Percentiles rank a stretch among this genome's conserved stretches.
These are phyloP conservation scores for Misgurnus mizolepis DNA, from an alignment of 2,113 vertebrate genomes.

Conservation along the genomic window DNA sequence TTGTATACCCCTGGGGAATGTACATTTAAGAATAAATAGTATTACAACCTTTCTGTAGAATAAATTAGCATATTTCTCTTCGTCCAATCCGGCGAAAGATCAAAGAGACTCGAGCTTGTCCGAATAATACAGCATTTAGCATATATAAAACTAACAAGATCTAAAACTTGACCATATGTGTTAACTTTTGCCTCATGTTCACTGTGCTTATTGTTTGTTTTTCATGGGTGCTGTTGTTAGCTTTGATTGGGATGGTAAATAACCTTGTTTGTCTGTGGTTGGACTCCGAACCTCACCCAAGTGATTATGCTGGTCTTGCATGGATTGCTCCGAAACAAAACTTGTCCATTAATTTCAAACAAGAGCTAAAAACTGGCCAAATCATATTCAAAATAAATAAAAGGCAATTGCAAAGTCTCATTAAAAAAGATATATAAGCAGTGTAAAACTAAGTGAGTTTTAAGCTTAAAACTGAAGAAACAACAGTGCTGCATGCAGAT, in stretches of 20 bases:
- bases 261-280: conserved; percentile 64
- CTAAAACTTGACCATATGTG: conserved; percentile 56
- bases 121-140: conserved; percentile 68
- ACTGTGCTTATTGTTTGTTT: conserved; percentile 44
- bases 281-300: conserved; percentile 41
- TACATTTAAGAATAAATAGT: conserved; percentile 73
- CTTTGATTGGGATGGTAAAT: conserved; percentile 59
- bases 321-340: conserved; percentile 32
- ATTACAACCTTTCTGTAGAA: conserved; percentile 69
- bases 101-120: conserved; percentile 70
- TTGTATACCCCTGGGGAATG: conserved; percentile 60
- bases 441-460: neutral
- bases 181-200: conserved; percentile 60
- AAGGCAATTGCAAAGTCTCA: neutral
- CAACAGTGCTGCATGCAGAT: neutral
- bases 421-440: neutral
- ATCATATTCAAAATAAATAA: neutral
- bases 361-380: neutral
- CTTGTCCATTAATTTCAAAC: conserved; percentile 15
- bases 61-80: conserved; percentile 72
- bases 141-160: conserved; percentile 73
- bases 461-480: neutral
- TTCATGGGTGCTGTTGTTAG: conserved; percentile 54
- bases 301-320: conserved; percentile 29
- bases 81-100: conserved; percentile 65